phyloP scores from a whole-genome alignment of 2,888 invertebrate species.

The Nebria salina region DNA sequence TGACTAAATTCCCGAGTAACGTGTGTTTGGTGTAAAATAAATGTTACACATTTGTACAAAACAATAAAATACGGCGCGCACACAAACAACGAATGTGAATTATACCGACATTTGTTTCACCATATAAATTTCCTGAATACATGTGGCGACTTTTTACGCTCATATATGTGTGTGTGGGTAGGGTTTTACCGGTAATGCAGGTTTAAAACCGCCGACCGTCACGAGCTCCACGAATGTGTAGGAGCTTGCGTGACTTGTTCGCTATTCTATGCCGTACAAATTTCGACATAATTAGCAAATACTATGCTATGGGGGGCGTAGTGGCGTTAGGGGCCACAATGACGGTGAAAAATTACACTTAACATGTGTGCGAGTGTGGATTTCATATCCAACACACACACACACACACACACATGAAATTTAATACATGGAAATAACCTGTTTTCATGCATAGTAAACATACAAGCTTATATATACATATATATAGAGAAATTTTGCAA shows the following conservation, averaged over 20 bases:
- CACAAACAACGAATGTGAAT: not conserved
- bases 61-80: not conserved
- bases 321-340: not conserved
- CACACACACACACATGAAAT: not conserved
- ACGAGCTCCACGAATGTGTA: not conserved
- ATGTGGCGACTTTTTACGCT: not conserved
- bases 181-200: not conserved
- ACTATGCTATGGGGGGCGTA: not conserved
- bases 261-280: slow-evolving; percentile 22
- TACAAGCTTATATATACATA: not conserved
- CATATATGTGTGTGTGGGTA: not conserved
- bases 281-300: slow-evolving; percentile 41
- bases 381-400: not conserved
- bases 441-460: not conserved
- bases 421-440: not conserved
- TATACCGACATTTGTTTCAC: not conserved
- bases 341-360: not conserved
- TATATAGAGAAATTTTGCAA: not conserved
- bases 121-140: not conserved
- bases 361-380: not conserved
- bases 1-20: too few species aligned
- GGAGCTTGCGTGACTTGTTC: slow-evolving; percentile 34
- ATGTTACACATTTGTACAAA: not conserved
- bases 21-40: not conserved
- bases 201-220: not conserved